These are phyloP conservation scores for Nomia melanderi DNA, from an alignment of 1,140 invertebrate genomes.

Conservation along the genomic window DNA sequence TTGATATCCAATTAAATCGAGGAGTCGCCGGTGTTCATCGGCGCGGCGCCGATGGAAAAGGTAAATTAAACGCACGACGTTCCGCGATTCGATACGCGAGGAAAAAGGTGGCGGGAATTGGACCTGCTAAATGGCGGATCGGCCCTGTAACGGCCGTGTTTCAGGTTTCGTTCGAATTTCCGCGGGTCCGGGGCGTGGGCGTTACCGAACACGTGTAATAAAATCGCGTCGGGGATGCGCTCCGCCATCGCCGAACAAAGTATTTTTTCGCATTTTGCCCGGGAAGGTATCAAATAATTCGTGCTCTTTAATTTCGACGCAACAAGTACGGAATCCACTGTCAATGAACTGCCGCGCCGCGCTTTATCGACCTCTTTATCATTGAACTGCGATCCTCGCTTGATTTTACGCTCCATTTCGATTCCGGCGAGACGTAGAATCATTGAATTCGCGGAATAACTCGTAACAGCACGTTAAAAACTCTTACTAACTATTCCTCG, in stretches of 20 bases:
- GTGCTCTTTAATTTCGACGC: not conserved
- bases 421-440: too few species aligned
- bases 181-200: not conserved
- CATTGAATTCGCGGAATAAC: too few species aligned
- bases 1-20: constrained; percentile 40
- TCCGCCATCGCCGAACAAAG: too few species aligned
- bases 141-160: constrained; percentile 7
- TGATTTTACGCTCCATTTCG: too few species aligned
- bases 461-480: too few species aligned
- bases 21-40: constrained; percentile 22
- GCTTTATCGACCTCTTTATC: too few species aligned
- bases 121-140: not conserved
- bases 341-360: too few species aligned
- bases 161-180: not conserved
- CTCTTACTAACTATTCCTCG: too few species aligned
- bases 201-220: not conserved
- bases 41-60: constrained; percentile 8
- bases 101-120: not conserved
- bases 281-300: not conserved
- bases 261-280: not conserved
- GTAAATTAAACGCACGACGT: constrained; percentile 20
- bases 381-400: too few species aligned
- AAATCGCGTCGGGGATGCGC: not conserved
- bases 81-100: not conserved
- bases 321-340: too few species aligned